Conservation (phyloP, 30 jellyfish, hydroid and myxozoan species). For the Pseudorhiza aurosa region DNA sequence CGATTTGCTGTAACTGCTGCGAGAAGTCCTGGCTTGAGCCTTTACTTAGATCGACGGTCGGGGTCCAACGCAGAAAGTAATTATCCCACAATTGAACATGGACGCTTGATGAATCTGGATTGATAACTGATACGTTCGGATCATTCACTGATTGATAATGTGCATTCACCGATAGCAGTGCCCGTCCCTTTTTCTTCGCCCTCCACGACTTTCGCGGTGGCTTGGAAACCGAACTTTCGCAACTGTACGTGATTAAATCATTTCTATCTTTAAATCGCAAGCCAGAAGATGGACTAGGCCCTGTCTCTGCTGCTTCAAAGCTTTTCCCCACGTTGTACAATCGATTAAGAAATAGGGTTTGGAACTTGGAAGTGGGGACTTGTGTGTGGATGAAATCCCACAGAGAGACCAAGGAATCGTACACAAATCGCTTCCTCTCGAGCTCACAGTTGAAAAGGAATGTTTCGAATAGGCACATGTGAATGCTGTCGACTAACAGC, state of each 20-base stretch:
- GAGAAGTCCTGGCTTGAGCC: constrained; percentile 70
- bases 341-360: constrained; percentile 65
- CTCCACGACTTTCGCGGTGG: constrained; percentile 1
- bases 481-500: constrained; percentile 69
- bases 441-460: constrained; percentile 71
- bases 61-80: constrained; percentile 85
- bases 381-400: constrained; percentile 85
- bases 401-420: constrained; percentile 55
- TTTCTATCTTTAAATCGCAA: neutral
- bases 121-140: constrained; percentile 56
- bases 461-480: constrained; percentile 88
- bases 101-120: constrained; percentile 55
- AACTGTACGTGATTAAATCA: constrained; percentile 10
- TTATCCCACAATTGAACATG: constrained; percentile 67
- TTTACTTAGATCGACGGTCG: constrained; percentile 68
- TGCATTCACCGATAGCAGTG: constrained; percentile 5
- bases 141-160: constrained; percentile 46
- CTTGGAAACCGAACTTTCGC: neutral
- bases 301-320: neutral
- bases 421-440: constrained; percentile 38
- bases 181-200: neutral
- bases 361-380: constrained; percentile 61
- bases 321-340: constrained; percentile 46
- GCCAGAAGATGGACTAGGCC: constrained; percentile 1
- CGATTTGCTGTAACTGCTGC: constrained; percentile 78